Conservation (phyloP, 2,797 vertebrate species). For the Tokudaia tokunoshimensis region DNA sequence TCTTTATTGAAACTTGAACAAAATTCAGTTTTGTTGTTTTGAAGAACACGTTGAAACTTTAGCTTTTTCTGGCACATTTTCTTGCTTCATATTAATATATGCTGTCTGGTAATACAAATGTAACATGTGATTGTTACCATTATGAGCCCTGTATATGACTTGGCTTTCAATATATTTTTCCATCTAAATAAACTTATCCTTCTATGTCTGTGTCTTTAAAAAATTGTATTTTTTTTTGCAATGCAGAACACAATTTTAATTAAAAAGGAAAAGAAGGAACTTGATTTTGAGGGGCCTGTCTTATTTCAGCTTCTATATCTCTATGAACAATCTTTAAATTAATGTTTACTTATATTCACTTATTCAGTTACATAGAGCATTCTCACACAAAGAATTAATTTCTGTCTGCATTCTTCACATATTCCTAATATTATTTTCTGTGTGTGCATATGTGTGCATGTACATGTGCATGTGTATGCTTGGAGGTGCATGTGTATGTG, state of each 20-base stretch:
- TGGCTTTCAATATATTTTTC: slow-evolving; percentile 25
- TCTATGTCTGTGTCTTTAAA: not conserved
- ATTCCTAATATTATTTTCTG: not conserved
- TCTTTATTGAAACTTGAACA: not conserved
- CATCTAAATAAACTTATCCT: not conserved
- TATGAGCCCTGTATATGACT: not conserved
- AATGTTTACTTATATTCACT: not conserved
- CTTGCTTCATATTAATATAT: not conserved
- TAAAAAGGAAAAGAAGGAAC: not conserved
- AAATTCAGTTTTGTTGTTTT: not conserved
- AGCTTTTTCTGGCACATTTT: not conserved
- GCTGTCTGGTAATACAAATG: not conserved
- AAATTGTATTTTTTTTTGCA: not conserved
- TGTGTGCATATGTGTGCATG: not conserved
- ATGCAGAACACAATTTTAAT: not conserved
- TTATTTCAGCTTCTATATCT: not conserved
- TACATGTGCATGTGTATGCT: not conserved
- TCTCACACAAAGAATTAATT: not conserved
- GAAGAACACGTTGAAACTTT: not conserved
- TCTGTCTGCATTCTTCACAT: not conserved
- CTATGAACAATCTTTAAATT: not conserved
- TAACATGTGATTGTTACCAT: not conserved
- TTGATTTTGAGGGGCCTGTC: not conserved
- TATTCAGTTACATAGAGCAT: not conserved
- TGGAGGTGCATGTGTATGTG: not conserved